phyloP scores from a whole-genome alignment of 1,140 invertebrate genomes.

The Lordiphosa mommai region DNA sequence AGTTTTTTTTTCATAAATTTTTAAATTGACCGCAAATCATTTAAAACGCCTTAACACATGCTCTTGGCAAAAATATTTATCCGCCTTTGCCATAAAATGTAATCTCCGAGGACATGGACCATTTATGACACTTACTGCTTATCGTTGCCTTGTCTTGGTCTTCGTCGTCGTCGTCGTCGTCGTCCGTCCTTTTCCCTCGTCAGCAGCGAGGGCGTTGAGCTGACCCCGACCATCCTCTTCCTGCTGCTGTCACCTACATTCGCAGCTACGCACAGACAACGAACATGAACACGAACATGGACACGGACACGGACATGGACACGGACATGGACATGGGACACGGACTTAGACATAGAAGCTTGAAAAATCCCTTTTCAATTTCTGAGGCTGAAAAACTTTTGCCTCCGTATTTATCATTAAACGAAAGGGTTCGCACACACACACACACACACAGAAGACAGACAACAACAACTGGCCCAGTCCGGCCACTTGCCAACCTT shows the following conservation, averaged over 20 bases:
- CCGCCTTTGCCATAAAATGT: slow-evolving; percentile 20
- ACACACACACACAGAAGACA: not conserved
- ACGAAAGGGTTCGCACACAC: slow-evolving; percentile 12
- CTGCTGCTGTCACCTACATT: slow-evolving; percentile 11
- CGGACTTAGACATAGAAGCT: slow-evolving; percentile 13
- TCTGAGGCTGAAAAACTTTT: slow-evolving; percentile 16
- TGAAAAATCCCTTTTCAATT: slow-evolving; percentile 24
- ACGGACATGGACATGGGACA: slow-evolving; percentile 7
- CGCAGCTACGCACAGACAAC: slow-evolving; percentile 3
- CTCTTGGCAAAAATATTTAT: slow-evolving; percentile 21
- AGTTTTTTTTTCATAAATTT: slow-evolving; percentile 23
- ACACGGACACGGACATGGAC: slow-evolving; percentile 5
- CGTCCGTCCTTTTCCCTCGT: slow-evolving; percentile 9
- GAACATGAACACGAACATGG: slow-evolving; percentile 4
- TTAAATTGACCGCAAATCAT: slow-evolving; percentile 27
- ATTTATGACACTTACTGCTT: slow-evolving; percentile 21
- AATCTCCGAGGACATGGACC: slow-evolving; percentile 17
- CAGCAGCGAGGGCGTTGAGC: slow-evolving; percentile 8
- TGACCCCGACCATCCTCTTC: not conserved
- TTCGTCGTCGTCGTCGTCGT: not conserved
- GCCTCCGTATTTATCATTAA: slow-evolving; percentile 23
- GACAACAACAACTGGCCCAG: not conserved
- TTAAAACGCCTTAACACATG: slow-evolving; percentile 28
- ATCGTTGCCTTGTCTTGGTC: slow-evolving; percentile 11
- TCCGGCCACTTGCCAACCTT: slow-evolving; percentile 5